phyloP scores from a whole-genome alignment of 2,113 vertebrate genomes.

The Mormyrus lacerda region DNA sequence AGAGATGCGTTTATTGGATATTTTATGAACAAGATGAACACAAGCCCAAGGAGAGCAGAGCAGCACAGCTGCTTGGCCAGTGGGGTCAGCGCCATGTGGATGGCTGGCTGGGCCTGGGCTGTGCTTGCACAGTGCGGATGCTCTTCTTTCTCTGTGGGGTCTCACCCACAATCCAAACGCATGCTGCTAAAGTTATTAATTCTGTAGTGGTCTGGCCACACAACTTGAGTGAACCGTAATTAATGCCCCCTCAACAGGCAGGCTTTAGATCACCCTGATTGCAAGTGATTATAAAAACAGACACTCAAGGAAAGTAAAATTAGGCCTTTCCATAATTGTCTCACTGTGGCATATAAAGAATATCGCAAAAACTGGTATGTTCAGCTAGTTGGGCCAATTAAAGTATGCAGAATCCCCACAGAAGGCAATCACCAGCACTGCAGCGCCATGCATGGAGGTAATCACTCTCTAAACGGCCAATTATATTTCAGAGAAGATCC shows the following conservation, averaged over 20 bases:
- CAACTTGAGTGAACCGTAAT: neutral
- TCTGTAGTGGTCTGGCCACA: neutral
- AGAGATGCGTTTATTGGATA: neutral
- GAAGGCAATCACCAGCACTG: neutral
- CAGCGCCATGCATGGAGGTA: constrained; percentile 41
- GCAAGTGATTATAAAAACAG: neutral
- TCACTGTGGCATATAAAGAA: neutral
- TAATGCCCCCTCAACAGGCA: neutral
- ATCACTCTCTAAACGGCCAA: constrained; percentile 61
- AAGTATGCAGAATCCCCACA: neutral
- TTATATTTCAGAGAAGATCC: constrained; percentile 50
- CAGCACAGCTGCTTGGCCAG: neutral
- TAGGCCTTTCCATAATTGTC: neutral
- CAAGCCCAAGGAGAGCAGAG: neutral
- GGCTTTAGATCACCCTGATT: neutral
- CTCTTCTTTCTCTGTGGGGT: neutral
- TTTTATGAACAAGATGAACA: neutral
- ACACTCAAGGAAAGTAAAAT: neutral
- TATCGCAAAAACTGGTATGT: neutral
- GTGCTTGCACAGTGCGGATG: neutral
- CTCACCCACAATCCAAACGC: neutral
- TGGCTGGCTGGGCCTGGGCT: neutral
- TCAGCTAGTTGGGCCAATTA: neutral
- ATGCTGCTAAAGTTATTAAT: neutral
- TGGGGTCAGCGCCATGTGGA: neutral